Conservation (phyloP, 2,113 vertebrate genomes). For the Neogale vison region DNA sequence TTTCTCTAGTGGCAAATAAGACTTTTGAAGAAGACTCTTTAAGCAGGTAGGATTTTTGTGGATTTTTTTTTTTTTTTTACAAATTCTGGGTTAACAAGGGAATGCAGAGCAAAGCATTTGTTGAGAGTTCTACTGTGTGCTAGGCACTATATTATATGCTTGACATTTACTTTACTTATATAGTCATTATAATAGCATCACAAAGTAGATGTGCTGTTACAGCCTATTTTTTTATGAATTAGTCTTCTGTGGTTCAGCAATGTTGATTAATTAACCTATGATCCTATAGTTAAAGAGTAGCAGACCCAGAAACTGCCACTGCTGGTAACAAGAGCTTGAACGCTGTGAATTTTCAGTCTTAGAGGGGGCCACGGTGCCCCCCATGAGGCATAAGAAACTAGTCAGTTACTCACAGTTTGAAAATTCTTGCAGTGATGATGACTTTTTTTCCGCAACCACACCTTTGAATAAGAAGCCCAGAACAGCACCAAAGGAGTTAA, state of each 20-base stretch:
- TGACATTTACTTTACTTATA: neutral
- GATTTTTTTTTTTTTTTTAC: neutral
- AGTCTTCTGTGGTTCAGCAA: neutral
- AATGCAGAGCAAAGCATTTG: neutral
- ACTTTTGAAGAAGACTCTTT: slow-evolving; percentile 63
- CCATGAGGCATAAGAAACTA: no score
- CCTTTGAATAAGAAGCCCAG: slow-evolving; percentile 90
- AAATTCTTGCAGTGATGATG: slow-evolving; percentile 78
- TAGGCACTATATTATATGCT: neutral
- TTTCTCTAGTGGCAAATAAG: slow-evolving; percentile 42
- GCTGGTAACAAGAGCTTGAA: no score
- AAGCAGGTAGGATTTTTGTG: slow-evolving; percentile 71
- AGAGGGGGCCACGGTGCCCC: no score
- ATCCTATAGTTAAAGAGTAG: neutral
- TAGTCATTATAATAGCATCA: neutral
- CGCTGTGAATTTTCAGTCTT: no score
- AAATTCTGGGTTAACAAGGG: neutral
- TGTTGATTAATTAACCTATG: neutral
- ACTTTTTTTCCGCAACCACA: slow-evolving; percentile 87
- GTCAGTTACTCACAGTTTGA: no score
- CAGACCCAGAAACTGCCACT: no score
- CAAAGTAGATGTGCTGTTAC: neutral
- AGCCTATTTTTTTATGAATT: neutral
- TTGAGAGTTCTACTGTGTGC: neutral
- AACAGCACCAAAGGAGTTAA: slow-evolving; percentile 77